These are phyloP conservation scores for Myodes glareolus DNA, from an alignment of 2,113 vertebrate species.

Conservation along the genomic window DNA sequence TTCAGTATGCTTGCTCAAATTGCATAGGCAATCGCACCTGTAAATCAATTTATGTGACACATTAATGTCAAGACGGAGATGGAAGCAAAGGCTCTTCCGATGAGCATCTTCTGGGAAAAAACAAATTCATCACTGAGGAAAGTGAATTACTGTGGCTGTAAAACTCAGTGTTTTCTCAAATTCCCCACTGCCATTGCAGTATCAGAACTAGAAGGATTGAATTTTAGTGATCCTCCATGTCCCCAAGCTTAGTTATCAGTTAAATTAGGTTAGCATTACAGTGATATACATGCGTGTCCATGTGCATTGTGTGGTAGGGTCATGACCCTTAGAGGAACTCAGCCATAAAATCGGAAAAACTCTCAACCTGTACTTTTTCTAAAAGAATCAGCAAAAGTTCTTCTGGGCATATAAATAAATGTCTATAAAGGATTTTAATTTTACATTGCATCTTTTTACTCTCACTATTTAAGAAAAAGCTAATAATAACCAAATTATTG, in stretches of 20 bases:
- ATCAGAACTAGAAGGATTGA: slow-evolving; percentile 13
- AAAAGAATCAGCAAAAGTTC: neutral
- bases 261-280: slow-evolving; percentile 32
- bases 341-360: slow-evolving; percentile 28
- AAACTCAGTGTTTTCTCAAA: slow-evolving; percentile 48
- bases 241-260: neutral
- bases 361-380: neutral
- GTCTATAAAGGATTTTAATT: slow-evolving; percentile 10
- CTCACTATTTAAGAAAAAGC: neutral
- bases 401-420: slow-evolving; percentile 10
- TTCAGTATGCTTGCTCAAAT: neutral
- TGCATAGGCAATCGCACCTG: neutral
- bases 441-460: slow-evolving; percentile 16
- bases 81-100: neutral
- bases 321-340: neutral
- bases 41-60: slow-evolving; percentile 9
- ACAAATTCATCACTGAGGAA: neutral
- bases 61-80: neutral
- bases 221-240: neutral
- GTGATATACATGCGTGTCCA: neutral
- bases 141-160: neutral
- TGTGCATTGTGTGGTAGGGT: neutral
- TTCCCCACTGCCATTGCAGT: neutral
- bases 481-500: neutral
- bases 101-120: neutral